Conservation (phyloP, 2,797 vertebrate species). For the Acomys russatus region DNA sequence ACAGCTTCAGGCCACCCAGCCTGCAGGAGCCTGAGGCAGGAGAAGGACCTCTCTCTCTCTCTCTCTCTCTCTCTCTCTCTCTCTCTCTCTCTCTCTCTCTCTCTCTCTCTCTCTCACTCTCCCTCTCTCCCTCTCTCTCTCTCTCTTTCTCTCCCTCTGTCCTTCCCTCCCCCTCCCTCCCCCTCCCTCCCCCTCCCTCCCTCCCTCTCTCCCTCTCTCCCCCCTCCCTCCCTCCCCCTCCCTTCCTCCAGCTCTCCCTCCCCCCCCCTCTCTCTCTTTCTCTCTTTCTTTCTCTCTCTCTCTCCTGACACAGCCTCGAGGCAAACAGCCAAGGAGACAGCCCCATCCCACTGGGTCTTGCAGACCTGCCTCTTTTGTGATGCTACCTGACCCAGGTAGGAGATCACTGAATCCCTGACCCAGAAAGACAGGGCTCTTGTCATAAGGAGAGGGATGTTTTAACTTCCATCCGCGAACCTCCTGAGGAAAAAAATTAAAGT, state of each 20-base stretch:
- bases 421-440: conserved; percentile 49
- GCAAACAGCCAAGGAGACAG: background rate
- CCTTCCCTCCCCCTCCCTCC: too few relatives aligned
- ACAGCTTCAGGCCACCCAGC: background rate
- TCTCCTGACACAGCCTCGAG: background rate
- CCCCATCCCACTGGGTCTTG: background rate
- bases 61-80: too few relatives aligned
- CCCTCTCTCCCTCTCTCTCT: too few relatives aligned
- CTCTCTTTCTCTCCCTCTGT: too few relatives aligned
- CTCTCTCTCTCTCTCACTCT: too few relatives aligned
- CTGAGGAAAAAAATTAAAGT: conserved; percentile 80
- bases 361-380: background rate
- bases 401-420: conserved; percentile 42
- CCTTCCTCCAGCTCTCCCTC: too few relatives aligned
- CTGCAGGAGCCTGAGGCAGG: background rate
- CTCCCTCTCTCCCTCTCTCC: too few relatives aligned
- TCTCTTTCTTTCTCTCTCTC: too few relatives aligned
- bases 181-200: too few relatives aligned
- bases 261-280: too few relatives aligned
- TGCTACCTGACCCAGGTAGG: background rate
- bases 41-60: background rate
- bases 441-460: conserved; percentile 59
- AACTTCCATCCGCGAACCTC: conserved; percentile 71
- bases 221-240: too few relatives aligned
- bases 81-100: too few relatives aligned